Base-by-base conservation (phyloP, 2,888 invertebrate genomes). In the Amphipyra tragopoginis region DNA sequence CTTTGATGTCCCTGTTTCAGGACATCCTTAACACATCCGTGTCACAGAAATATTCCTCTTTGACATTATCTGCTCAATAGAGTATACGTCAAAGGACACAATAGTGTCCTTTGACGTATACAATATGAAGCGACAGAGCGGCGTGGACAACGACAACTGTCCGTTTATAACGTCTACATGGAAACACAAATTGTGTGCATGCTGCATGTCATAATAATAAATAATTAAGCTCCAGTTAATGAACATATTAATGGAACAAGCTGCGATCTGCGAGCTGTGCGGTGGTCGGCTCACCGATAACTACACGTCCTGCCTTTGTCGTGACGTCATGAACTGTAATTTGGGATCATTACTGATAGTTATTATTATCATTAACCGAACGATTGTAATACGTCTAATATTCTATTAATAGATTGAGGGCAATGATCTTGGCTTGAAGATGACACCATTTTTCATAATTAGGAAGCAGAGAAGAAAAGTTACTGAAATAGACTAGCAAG, bases 181-280 rank as follows among this genome's bases (percentile, higher is more conserved):
- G 36, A 10, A 36, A 10, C 36, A 36, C 36, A 36, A n/a, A n/a
- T 15, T 34, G 34, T 26, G 26, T 26, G 26, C 10, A n/a, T 9
- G 59, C 40, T 29, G 15, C 10, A 36, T 36, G 36, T 10, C 36
- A 36, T 36, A 36, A 10, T n/a, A n/a, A n/a, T n/a, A n/a, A 36
- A 36, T 21, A 33, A 26, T 45, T 1, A 34, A 14, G 8, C 36
- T 63, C 29, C 13, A 11, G 34, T 26, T 48, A 61, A 48, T 61
- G 2, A 40, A 48, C 40, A 5, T 13, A 39, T 34, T 42, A 43
- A 38, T 38, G 21, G 1, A 11, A 38, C 39, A 13, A 14, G 13
- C 39, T 13, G 13, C 9, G n/a, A 34, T 3, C 48, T 42, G 13
- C 5, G 9, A 47, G n/a, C 13, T 8, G 58, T 10, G 15, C 10